phyloP scores from a whole-genome alignment of 2,797 vertebrate species.

The Scolopax bukidnonensis region DNA sequence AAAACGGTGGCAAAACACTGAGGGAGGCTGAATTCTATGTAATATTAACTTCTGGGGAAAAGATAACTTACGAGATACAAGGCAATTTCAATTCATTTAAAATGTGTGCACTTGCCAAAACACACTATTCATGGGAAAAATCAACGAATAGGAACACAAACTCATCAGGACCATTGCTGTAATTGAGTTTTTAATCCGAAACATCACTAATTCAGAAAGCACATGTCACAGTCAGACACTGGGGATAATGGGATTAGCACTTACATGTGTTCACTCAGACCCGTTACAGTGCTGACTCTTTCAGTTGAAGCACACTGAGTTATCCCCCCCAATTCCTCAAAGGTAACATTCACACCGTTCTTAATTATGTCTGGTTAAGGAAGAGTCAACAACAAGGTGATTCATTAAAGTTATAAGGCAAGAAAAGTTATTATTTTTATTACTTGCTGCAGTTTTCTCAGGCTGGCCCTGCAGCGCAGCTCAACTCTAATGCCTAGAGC shows the following conservation, averaged over 20 bases:
- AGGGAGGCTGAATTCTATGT: not conserved
- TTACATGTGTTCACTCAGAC: not conserved
- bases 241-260: not conserved
- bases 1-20: not conserved
- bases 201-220: constrained; percentile 16
- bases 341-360: not conserved
- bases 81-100: constrained; percentile 17
- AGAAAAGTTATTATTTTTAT: not conserved
- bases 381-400: not conserved
- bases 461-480: not conserved
- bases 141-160: constrained; percentile 21
- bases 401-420: not conserved
- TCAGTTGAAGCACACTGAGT: not conserved
- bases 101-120: not conserved
- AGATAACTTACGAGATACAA: not conserved
- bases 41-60: not conserved
- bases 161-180: constrained; percentile 13
- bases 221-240: not conserved
- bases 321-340: not conserved
- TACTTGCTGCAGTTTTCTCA: not conserved
- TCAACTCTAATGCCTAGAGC: not conserved
- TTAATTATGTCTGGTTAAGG: not conserved
- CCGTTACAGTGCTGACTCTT: not conserved
- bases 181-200: constrained; percentile 23
- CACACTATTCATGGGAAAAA: not conserved